Evolutionary conservation across 1,140 invertebrate species (phyloP).

Genomic region (Solen grandis): DNA sequence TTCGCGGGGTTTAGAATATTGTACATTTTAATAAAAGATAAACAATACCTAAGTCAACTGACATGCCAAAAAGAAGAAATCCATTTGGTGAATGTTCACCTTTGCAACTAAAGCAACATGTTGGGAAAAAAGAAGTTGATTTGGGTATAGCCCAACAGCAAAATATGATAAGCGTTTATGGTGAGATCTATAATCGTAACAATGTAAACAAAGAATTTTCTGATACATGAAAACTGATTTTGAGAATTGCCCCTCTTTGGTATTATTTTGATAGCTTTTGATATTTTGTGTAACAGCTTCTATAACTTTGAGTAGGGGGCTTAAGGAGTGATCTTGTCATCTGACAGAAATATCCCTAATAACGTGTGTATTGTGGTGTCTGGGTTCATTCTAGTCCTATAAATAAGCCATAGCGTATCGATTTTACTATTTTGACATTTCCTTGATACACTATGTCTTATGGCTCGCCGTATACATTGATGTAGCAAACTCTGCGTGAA

Average conservation of each 20-base stretch:
- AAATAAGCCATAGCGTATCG: too few relatives aligned
- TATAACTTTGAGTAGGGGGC: not conserved
- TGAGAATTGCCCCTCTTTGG: too few relatives aligned
- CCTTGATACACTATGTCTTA: too few relatives aligned
- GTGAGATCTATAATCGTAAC: conserved; percentile 32
- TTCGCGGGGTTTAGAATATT: not conserved
- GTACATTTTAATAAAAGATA: not conserved
- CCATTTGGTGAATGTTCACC: conserved; percentile 71
- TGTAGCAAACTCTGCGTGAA: too few relatives aligned
- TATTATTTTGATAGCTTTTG: not conserved
- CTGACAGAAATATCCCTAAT: not conserved
- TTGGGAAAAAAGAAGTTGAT: conserved; percentile 64
- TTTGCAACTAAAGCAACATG: conserved; percentile 66
- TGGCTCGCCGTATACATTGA: too few relatives aligned
- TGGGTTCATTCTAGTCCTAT: too few relatives aligned
- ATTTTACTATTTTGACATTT: too few relatives aligned
- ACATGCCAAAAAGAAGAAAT: conserved; percentile 69
- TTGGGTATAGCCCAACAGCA: conserved; percentile 57
- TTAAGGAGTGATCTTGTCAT: not conserved
- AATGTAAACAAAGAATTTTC: not conserved
- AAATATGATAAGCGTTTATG: conserved; percentile 69
- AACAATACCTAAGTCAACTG: not conserved
- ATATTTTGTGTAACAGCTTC: not conserved
- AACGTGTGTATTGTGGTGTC: too few relatives aligned
- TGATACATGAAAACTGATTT: too few relatives aligned